Evolutionary conservation across 1,140 invertebrate species (phyloP).

Genomic region (Anastrepha obliqua): DNA sequence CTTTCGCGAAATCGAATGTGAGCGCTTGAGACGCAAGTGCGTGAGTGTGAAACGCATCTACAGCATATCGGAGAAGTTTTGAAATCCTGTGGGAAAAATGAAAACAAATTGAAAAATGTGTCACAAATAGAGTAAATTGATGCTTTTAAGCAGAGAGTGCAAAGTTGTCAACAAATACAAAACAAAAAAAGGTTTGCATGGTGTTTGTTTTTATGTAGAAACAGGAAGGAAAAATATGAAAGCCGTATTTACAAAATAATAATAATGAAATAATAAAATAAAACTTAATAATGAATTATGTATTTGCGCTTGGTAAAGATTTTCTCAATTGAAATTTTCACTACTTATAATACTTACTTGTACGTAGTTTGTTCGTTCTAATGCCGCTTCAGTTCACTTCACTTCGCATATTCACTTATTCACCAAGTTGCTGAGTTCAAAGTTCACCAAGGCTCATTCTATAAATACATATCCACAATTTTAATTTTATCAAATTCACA

Average conservation of each 20-base stretch:
- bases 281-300: neutral
- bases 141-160: neutral
- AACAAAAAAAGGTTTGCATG: neutral
- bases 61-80: conserved; percentile 74
- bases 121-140: neutral
- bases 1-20: conserved; percentile 72
- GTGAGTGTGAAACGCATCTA: conserved; percentile 73
- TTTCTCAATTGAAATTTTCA: neutral
- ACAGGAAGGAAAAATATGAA: neutral
- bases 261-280: neutral
- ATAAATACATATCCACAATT: neutral
- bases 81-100: conserved; percentile 2
- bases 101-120: conserved; percentile 58
- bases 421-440: neutral
- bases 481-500: neutral
- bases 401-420: neutral
- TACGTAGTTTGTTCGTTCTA: neutral
- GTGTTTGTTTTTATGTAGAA: neutral
- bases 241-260: neutral
- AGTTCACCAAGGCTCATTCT: no score
- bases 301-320: conserved; percentile 4
- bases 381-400: neutral
- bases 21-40: conserved; percentile 72
- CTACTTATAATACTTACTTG: neutral
- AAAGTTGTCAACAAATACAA: neutral